These are phyloP conservation scores for Drosophila histrio DNA, from an alignment of 2,888 invertebrate species.

Conservation along the genomic window DNA sequence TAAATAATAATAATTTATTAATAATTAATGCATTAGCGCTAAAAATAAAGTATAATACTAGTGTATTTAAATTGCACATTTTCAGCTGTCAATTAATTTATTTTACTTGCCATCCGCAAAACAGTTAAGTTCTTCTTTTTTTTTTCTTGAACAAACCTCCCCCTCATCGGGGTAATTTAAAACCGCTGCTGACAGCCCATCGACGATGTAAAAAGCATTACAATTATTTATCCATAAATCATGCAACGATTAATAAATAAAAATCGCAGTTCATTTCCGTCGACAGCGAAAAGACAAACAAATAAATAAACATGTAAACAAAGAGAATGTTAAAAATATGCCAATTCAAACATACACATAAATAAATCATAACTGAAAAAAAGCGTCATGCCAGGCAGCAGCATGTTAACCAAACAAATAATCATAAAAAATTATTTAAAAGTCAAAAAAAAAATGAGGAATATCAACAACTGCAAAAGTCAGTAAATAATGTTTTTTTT, in stretches of 20 bases:
- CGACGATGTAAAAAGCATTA: conserved; percentile 48
- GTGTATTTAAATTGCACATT: background rate
- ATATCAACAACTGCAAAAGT: conserved; percentile 15
- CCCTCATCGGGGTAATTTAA: conserved; percentile 2
- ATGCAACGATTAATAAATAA: conserved; percentile 72
- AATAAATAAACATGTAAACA: conserved; percentile 43
- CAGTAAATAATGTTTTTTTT: conserved; percentile 40
- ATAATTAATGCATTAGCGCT: background rate
- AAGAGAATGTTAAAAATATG: conserved; percentile 33
- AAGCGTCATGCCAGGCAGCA: conserved; percentile 30
- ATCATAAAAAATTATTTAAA: conserved; percentile 56
- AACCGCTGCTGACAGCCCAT: conserved; percentile 43
- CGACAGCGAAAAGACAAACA: conserved; percentile 67
- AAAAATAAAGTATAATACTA: background rate
- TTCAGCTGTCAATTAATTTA: conserved; percentile 31
- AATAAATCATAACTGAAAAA: conserved; percentile 68
- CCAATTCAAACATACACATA: conserved; percentile 48
- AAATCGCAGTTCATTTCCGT: conserved; percentile 77
- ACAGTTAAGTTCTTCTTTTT: background rate
- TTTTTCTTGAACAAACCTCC: background rate
- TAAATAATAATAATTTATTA: background rate
- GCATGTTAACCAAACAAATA: conserved; percentile 56
- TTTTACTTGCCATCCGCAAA: conserved; percentile 1
- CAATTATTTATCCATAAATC: conserved; percentile 74
- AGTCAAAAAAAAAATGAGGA: conserved; percentile 27